Evolutionary conservation across 1,140 invertebrate genomes (phyloP).

Genomic region (Papilio helenus): DNA sequence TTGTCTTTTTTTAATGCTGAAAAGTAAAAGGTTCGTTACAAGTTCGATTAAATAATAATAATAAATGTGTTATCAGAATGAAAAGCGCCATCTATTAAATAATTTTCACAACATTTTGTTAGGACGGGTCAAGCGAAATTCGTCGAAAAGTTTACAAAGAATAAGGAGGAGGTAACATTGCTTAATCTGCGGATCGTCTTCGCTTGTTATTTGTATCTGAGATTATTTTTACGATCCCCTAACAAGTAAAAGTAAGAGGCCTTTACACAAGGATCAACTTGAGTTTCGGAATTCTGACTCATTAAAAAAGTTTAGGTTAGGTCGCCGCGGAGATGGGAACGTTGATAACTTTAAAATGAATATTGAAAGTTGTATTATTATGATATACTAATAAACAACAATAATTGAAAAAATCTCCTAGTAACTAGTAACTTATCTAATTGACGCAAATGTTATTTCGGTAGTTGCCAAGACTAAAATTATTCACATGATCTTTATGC

Average conservation of each 20-base stretch:
- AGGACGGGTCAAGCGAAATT: not conserved
- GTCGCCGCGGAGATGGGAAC: not conserved
- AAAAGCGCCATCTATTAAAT: not conserved
- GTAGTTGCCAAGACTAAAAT: too few species aligned
- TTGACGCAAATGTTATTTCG: too few species aligned
- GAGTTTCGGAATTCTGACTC: not conserved
- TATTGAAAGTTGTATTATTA: not conserved
- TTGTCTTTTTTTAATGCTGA: too few species aligned
- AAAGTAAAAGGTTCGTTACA: not conserved
- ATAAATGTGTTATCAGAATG: not conserved
- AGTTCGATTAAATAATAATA: not conserved
- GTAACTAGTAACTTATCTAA: too few species aligned
- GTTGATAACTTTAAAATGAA: not conserved
- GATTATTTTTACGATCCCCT: conserved; percentile 7
- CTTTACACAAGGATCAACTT: not conserved
- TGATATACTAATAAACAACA: not conserved
- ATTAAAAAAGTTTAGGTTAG: not conserved
- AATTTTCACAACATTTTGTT: not conserved
- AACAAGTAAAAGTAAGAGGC: not conserved
- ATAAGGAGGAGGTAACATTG: not conserved
- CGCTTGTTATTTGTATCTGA: conserved; percentile 17
- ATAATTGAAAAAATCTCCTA: too few species aligned
- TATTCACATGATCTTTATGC: too few species aligned
- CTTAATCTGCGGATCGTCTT: conserved; percentile 11
- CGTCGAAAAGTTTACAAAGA: not conserved